These are phyloP conservation scores for Ispidina picta DNA, from an alignment of 2,797 vertebrate genomes.

Conservation along the genomic window DNA sequence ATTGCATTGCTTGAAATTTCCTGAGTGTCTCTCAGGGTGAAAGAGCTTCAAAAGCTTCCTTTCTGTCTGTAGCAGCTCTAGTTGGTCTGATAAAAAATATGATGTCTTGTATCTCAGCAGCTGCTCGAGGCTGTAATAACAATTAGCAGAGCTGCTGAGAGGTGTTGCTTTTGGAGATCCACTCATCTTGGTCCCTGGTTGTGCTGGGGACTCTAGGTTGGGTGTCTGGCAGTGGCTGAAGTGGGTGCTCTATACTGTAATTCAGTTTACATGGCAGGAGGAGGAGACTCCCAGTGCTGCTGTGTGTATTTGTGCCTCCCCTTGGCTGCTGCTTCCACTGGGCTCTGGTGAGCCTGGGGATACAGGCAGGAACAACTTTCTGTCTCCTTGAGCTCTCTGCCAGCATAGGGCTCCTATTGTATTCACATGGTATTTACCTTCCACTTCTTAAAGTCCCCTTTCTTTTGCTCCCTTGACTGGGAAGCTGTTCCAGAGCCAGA, in stretches of 20 bases:
- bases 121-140: not conserved
- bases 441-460: not conserved
- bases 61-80: not conserved
- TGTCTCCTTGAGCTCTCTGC: not conserved
- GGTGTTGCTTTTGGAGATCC: not conserved
- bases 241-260: accelerated
- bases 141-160: not conserved
- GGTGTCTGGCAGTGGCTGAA: not conserved
- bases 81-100: not conserved
- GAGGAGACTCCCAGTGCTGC: not conserved
- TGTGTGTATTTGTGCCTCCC: not conserved
- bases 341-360: not conserved
- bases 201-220: not conserved
- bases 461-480: not conserved
- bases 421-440: accelerated
- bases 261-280: accelerated
- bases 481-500: not conserved
- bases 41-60: not conserved
- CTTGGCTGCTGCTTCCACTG: not conserved
- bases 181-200: not conserved
- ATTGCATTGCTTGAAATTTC: accelerated
- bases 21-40: not conserved
- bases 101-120: not conserved
- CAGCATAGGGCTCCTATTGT: not conserved
- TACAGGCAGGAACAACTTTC: not conserved